A percentile compares a stretch with the other conserved stretches of the same genome.
Evolutionary conservation across 2,113 vertebrate genomes (phyloP).

Genomic region (Dasyornis broadbenti): DNA sequence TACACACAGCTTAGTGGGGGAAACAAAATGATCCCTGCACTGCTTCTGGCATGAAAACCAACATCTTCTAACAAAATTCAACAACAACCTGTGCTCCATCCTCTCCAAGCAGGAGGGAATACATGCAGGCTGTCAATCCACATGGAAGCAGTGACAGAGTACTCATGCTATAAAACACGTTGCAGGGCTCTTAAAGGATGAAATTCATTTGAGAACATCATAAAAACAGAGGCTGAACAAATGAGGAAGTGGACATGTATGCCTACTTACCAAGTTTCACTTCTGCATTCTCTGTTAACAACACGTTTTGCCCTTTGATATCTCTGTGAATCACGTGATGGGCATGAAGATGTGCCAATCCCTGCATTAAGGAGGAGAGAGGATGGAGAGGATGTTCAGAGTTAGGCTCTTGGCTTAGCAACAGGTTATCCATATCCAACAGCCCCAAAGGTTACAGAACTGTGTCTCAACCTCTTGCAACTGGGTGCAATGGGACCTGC

Average conservation of each 20-base stretch:
- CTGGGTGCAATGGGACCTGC: background rate
- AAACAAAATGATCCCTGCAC: background rate
- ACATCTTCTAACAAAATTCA: background rate
- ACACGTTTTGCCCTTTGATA: slow-evolving; percentile 97
- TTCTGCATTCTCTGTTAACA: slow-evolving; percentile 97
- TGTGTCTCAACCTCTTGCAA: background rate
- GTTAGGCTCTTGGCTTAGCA: background rate
- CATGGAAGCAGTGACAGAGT: background rate
- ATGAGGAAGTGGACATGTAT: background rate
- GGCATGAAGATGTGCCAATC: slow-evolving; percentile 93
- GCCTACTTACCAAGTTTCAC: slow-evolving; percentile 90
- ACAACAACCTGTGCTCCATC: background rate
- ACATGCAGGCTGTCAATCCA: background rate
- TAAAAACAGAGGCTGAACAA: background rate
- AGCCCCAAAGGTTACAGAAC: background rate
- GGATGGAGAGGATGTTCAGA: background rate
- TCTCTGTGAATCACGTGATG: slow-evolving; percentile 98
- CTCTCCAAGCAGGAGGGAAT: background rate
- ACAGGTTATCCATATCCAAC: background rate
- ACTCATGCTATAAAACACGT: background rate
- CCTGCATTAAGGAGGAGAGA: slow-evolving; percentile 68
- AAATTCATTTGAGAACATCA: background rate
- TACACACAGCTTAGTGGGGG: background rate
- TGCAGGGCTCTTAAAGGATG: background rate
- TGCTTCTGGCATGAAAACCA: background rate